Percentiles rank a stretch among this genome's conserved stretches.
These are phyloP conservation scores for Turdus rufiventris DNA, from an alignment of 2,113 vertebrate genomes.

Conservation along the genomic window DNA sequence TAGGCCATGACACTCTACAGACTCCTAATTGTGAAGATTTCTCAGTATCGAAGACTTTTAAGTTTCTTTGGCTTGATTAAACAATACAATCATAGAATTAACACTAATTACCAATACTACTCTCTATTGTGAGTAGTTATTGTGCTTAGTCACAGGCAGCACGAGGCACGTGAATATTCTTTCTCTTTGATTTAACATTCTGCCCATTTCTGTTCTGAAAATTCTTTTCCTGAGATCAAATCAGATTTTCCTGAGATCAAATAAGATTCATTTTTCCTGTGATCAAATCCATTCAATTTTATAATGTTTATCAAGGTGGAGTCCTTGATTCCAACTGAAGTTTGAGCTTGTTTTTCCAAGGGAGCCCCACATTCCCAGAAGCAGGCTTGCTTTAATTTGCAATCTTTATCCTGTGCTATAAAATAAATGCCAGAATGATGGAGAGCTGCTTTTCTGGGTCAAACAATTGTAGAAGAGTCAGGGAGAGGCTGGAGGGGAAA, in stretches of 20 bases:
- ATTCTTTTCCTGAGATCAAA: background rate
- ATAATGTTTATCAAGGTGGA: background rate
- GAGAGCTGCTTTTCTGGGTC: constrained; percentile 11
- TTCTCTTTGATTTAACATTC: background rate
- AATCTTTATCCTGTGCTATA: constrained; percentile 6
- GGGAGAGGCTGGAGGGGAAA: background rate
- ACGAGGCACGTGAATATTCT: background rate
- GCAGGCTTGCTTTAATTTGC: background rate
- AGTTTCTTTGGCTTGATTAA: background rate
- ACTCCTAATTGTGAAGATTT: background rate
- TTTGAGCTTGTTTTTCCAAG: background rate
- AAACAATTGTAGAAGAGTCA: background rate
- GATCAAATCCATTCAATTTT: background rate
- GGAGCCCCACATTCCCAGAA: background rate
- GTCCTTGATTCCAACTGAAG: background rate
- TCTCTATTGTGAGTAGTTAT: background rate
- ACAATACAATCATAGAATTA: background rate
- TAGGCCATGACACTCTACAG: background rate
- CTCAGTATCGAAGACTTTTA: background rate
- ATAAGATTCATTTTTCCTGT: background rate
- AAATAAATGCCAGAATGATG: constrained; percentile 7
- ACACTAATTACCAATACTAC: background rate
- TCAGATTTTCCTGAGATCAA: background rate
- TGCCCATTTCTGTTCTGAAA: background rate
- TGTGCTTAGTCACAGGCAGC: background rate